phyloP scores from a whole-genome alignment of 2,797 vertebrate genomes.

The Champsocephalus esox region DNA sequence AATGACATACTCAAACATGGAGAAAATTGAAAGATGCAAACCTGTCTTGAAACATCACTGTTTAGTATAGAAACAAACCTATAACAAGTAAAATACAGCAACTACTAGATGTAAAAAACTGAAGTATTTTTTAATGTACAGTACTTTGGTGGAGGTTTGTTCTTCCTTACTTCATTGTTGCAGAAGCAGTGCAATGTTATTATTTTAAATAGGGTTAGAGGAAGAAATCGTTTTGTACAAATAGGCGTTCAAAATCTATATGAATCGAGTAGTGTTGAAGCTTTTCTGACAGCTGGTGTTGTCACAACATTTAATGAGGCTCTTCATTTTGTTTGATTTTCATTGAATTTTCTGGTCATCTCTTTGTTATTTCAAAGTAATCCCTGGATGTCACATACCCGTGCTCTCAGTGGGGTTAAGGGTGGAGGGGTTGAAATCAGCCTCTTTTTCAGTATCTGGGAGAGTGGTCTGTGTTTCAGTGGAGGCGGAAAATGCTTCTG shows the following conservation, averaged over 20 bases:
- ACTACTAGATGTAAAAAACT: not conserved
- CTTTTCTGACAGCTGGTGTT: not conserved
- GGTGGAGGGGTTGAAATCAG: not conserved
- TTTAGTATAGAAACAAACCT: not conserved
- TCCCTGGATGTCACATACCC: conserved; percentile 43
- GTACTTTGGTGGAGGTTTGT: no score
- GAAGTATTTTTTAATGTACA: no score
- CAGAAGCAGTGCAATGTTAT: not conserved
- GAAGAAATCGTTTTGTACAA: no score
- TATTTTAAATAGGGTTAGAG: no score
- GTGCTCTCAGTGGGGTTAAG: conserved; percentile 8
- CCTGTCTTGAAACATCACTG: not conserved
- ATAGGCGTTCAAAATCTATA: no score
- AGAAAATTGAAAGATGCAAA: not conserved
- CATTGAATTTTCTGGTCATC: not conserved
- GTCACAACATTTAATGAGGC: not conserved
- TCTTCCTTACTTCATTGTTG: not conserved
- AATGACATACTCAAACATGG: not conserved
- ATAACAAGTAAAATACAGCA: not conserved
- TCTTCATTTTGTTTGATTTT: not conserved
- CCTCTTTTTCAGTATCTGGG: conserved; percentile 16
- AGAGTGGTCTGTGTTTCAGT: conserved; percentile 7
- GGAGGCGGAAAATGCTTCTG: conserved; percentile 11
- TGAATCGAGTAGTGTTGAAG: not conserved
- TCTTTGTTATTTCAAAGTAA: not conserved